Conservation (phyloP, 2,888 invertebrate species). For the Julus scandinavius region DNA sequence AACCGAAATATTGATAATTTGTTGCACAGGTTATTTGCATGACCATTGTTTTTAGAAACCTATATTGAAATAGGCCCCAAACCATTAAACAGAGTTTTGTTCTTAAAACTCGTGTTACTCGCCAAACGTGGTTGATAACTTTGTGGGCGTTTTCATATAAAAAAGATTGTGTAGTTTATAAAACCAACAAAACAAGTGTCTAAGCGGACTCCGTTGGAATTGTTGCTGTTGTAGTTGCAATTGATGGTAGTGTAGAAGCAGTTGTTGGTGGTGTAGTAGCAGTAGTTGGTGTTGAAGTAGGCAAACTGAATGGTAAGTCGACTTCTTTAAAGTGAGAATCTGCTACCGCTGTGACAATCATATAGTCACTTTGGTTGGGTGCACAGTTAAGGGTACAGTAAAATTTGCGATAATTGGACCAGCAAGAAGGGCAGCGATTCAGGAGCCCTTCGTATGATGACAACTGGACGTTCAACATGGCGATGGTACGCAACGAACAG, state of each 20-base stretch:
- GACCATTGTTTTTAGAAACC: no score
- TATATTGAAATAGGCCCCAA: no score
- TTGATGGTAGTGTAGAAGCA: background rate
- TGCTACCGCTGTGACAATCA: background rate
- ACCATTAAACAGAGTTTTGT: no score
- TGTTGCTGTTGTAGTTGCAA: no score
- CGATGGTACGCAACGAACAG: background rate
- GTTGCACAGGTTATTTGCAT: no score
- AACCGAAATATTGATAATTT: no score
- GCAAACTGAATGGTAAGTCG: background rate
- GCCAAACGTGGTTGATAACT: no score
- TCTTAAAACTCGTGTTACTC: no score
- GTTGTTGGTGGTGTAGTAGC: background rate
- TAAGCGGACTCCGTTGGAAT: background rate
- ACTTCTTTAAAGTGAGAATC: background rate
- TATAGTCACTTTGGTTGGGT: conserved; percentile 19
- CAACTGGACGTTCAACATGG: conserved; percentile 37
- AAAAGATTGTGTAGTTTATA: no score
- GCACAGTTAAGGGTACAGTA: conserved; percentile 12
- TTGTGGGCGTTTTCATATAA: no score
- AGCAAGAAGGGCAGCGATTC: conserved; percentile 3
- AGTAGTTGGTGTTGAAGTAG: background rate
- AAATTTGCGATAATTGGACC: conserved; percentile 13
- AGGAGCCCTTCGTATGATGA: background rate
- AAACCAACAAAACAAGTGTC: background rate